A percentile compares a stretch with the other conserved stretches of the same genome.
phyloP scores from a whole-genome alignment of 1,140 invertebrate genomes.

The Pseudomyrmex concolor region DNA sequence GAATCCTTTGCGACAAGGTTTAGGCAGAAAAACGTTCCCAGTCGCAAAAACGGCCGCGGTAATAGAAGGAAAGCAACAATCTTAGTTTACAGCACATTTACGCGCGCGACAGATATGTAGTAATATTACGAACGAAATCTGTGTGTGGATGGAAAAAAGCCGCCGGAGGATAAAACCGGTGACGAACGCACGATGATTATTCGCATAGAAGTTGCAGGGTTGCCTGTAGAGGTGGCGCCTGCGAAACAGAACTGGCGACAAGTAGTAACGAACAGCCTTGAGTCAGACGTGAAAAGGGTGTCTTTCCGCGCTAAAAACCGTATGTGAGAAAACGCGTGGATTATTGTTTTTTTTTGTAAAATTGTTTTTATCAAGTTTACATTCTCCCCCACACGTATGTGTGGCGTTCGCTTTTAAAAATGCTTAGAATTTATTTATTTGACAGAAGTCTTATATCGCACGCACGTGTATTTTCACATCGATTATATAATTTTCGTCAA shows the following conservation, averaged over 20 bases:
- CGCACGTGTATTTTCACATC: too few species aligned
- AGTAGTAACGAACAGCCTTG: slow-evolving; percentile 48
- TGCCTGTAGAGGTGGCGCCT: slow-evolving; percentile 21
- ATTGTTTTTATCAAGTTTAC: background rate
- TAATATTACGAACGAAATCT: slow-evolving; percentile 45
- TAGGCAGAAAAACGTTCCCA: slow-evolving; percentile 46
- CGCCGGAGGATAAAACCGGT: slow-evolving; percentile 29
- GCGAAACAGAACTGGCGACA: background rate
- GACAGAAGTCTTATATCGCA: background rate
- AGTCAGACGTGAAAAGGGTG: slow-evolving; percentile 35
- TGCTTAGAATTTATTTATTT: slow-evolving; percentile 35
- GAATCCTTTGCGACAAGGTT: slow-evolving; percentile 26
- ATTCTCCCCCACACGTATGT: background rate
- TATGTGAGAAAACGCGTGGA: slow-evolving; percentile 14
- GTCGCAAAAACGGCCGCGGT: background rate
- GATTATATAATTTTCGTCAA: background rate
- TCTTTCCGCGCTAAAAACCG: background rate
- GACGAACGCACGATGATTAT: slow-evolving; percentile 29
- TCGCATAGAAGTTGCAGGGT: slow-evolving; percentile 17
- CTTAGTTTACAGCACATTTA: slow-evolving; percentile 57
- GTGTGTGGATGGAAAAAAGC: slow-evolving; percentile 26
- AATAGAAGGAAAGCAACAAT: slow-evolving; percentile 39
- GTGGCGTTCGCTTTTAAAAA: slow-evolving; percentile 11
- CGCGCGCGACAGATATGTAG: slow-evolving; percentile 49
- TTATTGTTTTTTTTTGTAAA: slow-evolving; percentile 27